Conservation (phyloP, 1,140 invertebrate genomes). For the Procambarus clarkii region DNA sequence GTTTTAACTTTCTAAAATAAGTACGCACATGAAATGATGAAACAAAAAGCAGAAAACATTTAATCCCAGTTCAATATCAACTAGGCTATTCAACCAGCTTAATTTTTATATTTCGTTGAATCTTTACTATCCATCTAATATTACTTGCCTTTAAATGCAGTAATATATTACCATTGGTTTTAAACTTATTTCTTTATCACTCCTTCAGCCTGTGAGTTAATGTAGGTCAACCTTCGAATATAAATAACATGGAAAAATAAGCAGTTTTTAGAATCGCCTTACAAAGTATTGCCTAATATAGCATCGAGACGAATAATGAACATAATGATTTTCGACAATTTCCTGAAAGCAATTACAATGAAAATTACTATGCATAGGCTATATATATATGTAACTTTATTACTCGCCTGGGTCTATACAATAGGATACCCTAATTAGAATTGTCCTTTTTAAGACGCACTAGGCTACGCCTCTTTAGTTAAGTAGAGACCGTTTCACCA, state of each 20-base stretch:
- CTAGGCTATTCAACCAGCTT: no score
- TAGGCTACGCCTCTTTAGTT: not conserved
- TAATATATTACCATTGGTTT: no score
- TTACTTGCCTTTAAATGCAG: no score
- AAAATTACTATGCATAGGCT: not conserved
- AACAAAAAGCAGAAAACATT: no score
- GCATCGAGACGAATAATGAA: not conserved
- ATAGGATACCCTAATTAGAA: not conserved
- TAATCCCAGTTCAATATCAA: no score
- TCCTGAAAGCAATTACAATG: not conserved
- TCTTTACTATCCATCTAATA: no score
- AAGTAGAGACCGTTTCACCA: not conserved
- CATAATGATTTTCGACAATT: not conserved
- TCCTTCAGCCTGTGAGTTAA: no score
- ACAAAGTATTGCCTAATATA: not conserved
- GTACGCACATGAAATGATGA: no score
- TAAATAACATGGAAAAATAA: not conserved
- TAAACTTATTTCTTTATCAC: no score
- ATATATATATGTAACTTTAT: not conserved
- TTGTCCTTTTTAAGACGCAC: not conserved
- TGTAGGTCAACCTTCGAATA: no score
- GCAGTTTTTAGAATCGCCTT: not conserved
- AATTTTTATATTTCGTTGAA: no score
- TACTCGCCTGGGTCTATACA: not conserved
- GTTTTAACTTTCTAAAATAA: no score